Base-by-base conservation (phyloP, 2,113 vertebrate genomes). In the Pseudorasbora parva region DNA sequence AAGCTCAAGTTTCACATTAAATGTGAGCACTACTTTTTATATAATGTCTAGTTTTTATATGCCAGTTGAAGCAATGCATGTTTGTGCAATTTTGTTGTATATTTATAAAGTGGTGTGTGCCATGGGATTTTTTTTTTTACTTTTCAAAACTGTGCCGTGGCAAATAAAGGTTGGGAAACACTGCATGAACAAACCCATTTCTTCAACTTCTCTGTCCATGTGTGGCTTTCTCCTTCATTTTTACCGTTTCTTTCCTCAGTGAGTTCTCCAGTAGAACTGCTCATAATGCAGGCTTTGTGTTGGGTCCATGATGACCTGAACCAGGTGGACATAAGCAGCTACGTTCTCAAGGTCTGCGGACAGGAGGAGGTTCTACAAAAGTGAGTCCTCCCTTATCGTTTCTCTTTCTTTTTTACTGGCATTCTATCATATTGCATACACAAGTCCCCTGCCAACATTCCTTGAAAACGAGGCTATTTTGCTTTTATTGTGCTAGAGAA, bases 231-330 rank as follows among this genome's bases (percentile, higher is more conserved):
- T 51, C 47, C n/a, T 59, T 77, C 19, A 21, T 33, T 21, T 74
- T 49, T 78, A 45, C 25, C 37, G 21, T 81, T 57, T 59, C 90
- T 89, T 69, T 88, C 83, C 94, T 82, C 94, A 99, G 98, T 97
- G 93, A 98, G 95, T 90, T 99, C 98, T 88, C 96, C 97, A 41
- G 96, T 99, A 87, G 98, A 99, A 92, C 92, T 99, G 87, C 89
- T 99, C 85, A 97, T 99, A 92, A 97, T 98, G 93, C 98, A 99
- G 92, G 98, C 98, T 45, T 95, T 99, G 80, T 99, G 98, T 89
- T 99, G 98, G 97, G 96, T 96, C 37, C 98, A 99, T 7, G 98
- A 99, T 90, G 97, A 99, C 92, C 93, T 99, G 90, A 97, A 96
- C 92, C 94, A 96, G 92, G 95, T 99, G 87, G 96, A 99, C 90